phyloP scores from a whole-genome alignment of 2,113 vertebrate genomes.

The Oreochromis aureus region DNA sequence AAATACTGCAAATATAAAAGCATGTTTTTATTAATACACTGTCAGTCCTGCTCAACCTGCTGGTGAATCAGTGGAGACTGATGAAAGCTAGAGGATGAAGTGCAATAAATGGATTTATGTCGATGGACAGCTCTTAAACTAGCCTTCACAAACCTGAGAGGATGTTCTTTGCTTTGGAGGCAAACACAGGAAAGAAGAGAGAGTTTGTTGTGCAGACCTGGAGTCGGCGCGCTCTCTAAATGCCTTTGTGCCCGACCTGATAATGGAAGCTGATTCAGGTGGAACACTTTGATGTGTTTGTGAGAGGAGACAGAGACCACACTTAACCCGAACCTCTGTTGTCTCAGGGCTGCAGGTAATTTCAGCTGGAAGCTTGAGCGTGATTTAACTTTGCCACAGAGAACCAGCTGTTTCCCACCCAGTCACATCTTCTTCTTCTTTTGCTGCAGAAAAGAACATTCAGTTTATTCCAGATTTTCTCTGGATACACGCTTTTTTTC shows the following conservation, averaged over 20 bases:
- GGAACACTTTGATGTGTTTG: background rate
- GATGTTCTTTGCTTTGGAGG: background rate
- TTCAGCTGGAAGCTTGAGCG: background rate
- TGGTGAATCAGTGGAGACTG: background rate
- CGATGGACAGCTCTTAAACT: background rate
- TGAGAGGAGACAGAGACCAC: background rate
- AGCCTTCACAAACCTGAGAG: background rate
- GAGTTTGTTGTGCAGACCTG: background rate
- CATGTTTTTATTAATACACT: background rate
- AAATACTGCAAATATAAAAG: background rate
- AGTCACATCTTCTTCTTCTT: background rate
- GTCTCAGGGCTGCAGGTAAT: background rate
- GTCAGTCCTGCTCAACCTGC: background rate
- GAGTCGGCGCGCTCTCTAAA: background rate
- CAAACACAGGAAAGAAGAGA: background rate
- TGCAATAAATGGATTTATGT: background rate
- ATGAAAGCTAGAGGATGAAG: background rate
- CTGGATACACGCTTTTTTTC: background rate
- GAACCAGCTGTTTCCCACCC: background rate
- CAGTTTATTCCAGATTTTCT: background rate
- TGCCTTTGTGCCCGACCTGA: background rate
- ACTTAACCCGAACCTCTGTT: background rate
- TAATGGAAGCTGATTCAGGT: background rate
- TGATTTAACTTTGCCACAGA: background rate
- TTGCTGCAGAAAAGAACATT: background rate